Percentiles rank a stretch among this genome's conserved stretches.
These are phyloP conservation scores for Rhinatrema bivittatum DNA, from an alignment of 2,797 vertebrate genomes.

Conservation along the genomic window DNA sequence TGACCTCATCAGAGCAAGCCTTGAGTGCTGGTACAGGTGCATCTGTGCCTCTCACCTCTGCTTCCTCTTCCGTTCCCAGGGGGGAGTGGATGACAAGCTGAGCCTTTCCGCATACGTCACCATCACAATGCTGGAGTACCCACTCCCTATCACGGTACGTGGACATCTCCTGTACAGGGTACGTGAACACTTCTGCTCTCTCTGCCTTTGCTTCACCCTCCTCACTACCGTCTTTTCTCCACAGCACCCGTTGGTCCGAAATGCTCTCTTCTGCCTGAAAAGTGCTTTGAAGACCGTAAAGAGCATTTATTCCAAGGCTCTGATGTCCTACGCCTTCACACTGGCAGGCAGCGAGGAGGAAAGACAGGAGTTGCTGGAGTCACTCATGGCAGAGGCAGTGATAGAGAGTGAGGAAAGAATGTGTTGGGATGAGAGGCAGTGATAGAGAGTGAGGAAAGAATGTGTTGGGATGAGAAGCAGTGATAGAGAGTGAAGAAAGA, in stretches of 20 bases:
- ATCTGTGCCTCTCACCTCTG: background rate
- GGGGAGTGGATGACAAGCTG: conserved; percentile 35
- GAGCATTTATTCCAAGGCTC: conserved; percentile 36
- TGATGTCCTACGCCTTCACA: conserved; percentile 36
- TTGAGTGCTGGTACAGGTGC: background rate
- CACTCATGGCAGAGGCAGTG: conserved; percentile 29
- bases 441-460: too few species aligned
- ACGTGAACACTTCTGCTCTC: background rate
- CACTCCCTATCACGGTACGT: conserved; percentile 12
- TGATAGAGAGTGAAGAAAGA: too few species aligned
- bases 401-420: conserved; percentile 35
- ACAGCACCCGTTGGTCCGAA: conserved; percentile 37
- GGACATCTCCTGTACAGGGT: background rate
- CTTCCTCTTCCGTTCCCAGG: conserved; percentile 5
- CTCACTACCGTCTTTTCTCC: background rate
- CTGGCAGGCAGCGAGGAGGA: conserved; percentile 30
- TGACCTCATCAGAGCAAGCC: background rate
- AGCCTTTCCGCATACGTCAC: conserved; percentile 37
- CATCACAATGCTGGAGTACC: conserved; percentile 40
- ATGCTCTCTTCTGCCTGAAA: conserved; percentile 35
- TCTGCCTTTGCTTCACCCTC: background rate
- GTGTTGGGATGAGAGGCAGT: too few species aligned
- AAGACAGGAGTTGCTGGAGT: conserved; percentile 24
- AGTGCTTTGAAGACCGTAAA: conserved; percentile 16
- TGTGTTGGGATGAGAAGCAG: too few species aligned